Percentiles rank a stretch among this genome's conserved stretches.
Conservation (phyloP, 2,888 invertebrate species). For the Clunio marinus region DNA sequence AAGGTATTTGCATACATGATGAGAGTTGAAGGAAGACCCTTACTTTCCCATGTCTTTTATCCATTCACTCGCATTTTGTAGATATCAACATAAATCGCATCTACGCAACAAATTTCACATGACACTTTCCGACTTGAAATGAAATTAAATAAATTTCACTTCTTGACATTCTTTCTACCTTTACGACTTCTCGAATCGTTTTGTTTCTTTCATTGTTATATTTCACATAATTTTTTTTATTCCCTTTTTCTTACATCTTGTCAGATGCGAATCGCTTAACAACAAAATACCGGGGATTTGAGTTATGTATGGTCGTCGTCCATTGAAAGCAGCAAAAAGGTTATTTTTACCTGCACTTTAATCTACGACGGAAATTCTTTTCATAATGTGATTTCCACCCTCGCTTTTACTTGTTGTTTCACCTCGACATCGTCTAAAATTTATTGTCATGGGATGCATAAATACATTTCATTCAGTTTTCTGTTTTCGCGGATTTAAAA, state of each 20-base stretch:
- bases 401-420: slow-evolving; percentile 17
- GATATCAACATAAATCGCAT: no score
- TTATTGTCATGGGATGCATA: slow-evolving; percentile 1
- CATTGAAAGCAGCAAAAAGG: neutral
- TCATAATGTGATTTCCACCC: slow-evolving; percentile 9
- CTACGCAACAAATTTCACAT: slow-evolving; percentile 1
- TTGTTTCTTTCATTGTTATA: neutral
- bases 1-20: neutral
- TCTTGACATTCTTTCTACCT: slow-evolving; percentile 2
- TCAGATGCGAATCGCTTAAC: neutral
- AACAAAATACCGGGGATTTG: neutral
- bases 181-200: neutral
- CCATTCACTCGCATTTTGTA: neutral
- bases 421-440: slow-evolving; percentile 3
- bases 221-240: neutral
- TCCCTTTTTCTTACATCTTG: no score
- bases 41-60: neutral
- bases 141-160: slow-evolving; percentile 26
- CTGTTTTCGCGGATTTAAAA: neutral
- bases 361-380: neutral
- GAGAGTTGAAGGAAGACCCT: neutral
- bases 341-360: neutral
- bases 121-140: neutral
- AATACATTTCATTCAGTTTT: neutral
- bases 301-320: neutral